Evolutionary conservation across 2,113 vertebrate genomes (phyloP).

Genomic region (Ia io): DNA sequence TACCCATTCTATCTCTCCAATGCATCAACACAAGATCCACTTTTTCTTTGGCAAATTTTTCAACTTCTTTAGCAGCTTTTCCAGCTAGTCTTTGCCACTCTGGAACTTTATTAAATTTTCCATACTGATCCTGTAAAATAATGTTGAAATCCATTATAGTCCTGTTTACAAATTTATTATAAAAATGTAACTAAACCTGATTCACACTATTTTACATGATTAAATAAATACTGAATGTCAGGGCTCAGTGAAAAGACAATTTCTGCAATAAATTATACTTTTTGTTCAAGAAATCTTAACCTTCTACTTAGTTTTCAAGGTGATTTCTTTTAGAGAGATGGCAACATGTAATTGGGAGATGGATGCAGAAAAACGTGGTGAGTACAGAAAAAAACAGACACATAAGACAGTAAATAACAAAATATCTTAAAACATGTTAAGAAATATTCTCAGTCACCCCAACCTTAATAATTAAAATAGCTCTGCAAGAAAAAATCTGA

Average conservation of each 20-base stretch:
- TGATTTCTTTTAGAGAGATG: neutral
- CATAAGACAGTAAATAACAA: neutral
- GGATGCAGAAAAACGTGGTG: neutral
- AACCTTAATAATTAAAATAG: neutral
- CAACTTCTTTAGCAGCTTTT: conserved; percentile 98
- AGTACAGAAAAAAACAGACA: neutral
- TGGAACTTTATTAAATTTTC: conserved; percentile 94
- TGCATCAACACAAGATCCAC: conserved; percentile 96
- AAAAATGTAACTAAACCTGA: neutral
- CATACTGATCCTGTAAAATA: conserved; percentile 92
- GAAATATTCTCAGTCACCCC: neutral
- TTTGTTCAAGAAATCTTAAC: neutral
- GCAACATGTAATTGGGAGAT: neutral
- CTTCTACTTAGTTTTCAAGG: conserved; percentile 5
- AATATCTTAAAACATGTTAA: neutral
- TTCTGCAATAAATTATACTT: neutral
- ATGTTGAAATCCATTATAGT: conserved; percentile 32
- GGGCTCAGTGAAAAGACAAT: neutral
- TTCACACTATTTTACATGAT: neutral
- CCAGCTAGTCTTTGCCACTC: conserved; percentile 98
- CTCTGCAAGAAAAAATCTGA: neutral
- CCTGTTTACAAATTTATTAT: neutral
- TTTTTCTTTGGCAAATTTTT: conserved; percentile 99
- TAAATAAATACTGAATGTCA: conserved; percentile 9
- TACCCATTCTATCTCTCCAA: conserved; percentile 99